Conservation (phyloP, 1,140 invertebrate species). For the Drosophila mayri region DNA sequence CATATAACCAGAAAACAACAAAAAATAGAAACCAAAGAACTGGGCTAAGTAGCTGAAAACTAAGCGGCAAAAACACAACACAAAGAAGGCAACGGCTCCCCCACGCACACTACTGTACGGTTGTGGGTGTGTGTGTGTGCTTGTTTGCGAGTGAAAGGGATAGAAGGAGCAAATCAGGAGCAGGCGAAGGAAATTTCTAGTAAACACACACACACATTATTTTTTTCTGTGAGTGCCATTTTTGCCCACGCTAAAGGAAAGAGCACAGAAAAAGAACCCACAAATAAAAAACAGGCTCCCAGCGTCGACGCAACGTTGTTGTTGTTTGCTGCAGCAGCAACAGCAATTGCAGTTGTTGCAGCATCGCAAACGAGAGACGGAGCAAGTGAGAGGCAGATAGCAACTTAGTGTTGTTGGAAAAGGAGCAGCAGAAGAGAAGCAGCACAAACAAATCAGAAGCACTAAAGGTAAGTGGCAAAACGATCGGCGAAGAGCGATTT, state of each 20-base stretch:
- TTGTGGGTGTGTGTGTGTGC: slow-evolving; percentile 41
- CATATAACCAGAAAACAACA: slow-evolving; percentile 6
- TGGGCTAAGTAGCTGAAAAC: slow-evolving; percentile 14
- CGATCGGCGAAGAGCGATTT: slow-evolving; percentile 37
- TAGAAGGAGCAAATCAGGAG: slow-evolving; percentile 9
- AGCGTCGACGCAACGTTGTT: slow-evolving; percentile 53
- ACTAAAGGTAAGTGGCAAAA: slow-evolving; percentile 58
- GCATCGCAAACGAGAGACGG: slow-evolving; percentile 28
- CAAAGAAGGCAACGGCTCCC: slow-evolving; percentile 25
- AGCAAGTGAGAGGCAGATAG: slow-evolving; percentile 37
- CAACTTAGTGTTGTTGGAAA: slow-evolving; percentile 8
- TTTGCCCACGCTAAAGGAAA: slow-evolving; percentile 16
- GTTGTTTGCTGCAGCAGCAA: slow-evolving; percentile 55
- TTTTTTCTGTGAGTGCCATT: slow-evolving; percentile 40
- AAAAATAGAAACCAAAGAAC: slow-evolving; percentile 7
- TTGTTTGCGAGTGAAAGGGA: slow-evolving; percentile 12
- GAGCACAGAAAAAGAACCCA: slow-evolving; percentile 34
- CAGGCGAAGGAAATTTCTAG: slow-evolving; percentile 14
- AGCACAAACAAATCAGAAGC: slow-evolving; percentile 49
- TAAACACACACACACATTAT: slow-evolving; percentile 23
- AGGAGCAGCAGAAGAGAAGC: slow-evolving; percentile 29
- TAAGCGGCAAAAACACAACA: not conserved
- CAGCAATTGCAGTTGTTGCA: slow-evolving; percentile 29
- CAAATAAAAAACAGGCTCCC: slow-evolving; percentile 40
- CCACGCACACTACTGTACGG: slow-evolving; percentile 31